Evolutionary conservation across 2,113 vertebrate genomes (phyloP), one percentile per base, ranked within the genome.

Genomic region (Gallinago jamesoni): DNA sequence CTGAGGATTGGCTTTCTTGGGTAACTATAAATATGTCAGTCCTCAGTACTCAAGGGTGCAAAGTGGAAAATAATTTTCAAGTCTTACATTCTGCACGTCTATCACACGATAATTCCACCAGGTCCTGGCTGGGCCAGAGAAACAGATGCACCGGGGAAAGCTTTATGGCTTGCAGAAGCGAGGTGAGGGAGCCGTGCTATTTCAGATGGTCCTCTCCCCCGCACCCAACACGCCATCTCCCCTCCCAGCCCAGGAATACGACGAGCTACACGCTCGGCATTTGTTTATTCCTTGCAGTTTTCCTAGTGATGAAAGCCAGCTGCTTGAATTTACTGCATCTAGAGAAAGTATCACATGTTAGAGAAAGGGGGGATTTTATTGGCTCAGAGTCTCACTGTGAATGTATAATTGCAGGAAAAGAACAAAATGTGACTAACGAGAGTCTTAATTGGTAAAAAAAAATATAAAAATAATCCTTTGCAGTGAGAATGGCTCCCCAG

Each of bases 221-320:
- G 23, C 37, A 78, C 4, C 45, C 50, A 63, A 73, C 1, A 1
- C 10, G 41, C 57, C 45, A 35, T 23, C 35, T 73, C 84, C 82
- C 55, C 88, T 67, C 84, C 78, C 73, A 76, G 50, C 63, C 47
- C 83, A 93, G 86, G 84, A 90, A 73, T 45, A 95, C 75, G 86
- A 35, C 72, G 84, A 64, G 67, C 74, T 90, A 85, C 57, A 39
- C 74, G 80, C 74, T 87, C 93, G 69, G 78, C 30, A 17, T 89
- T 90, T 96, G 92, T 97, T 97, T 97, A 93, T 97, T 70, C 90
- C 74, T 94, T 80, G 60, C 91, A 95, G 84, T 96, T 96, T 95
- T 95, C 83, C 93, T 45, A 57, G 68, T 84, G 95, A 97, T 89
- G 94, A 85, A 91, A 96, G 84, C 93, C 97, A 97, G 94, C 94